These are phyloP conservation scores for Agrenia bidenticulata DNA, from an alignment of 2,888 invertebrate species.

Conservation along the genomic window DNA sequence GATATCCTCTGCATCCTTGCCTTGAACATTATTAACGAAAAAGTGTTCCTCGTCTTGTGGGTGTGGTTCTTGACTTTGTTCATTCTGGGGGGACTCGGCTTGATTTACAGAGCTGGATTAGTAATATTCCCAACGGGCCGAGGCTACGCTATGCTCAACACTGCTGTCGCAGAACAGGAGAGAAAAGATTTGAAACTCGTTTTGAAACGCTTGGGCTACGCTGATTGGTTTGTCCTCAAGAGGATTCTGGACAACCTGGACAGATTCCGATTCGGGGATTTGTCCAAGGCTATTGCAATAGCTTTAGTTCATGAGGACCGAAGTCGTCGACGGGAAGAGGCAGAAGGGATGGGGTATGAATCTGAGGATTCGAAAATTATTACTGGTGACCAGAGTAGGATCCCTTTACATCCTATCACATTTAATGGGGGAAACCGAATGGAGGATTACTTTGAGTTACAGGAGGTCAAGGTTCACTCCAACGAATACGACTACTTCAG, in stretches of 20 bases:
- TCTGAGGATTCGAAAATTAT: too few relatives aligned
- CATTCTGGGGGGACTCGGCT: neutral
- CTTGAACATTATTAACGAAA: slow-evolving; percentile 9
- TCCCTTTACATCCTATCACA: too few relatives aligned
- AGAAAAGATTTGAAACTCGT: neutral
- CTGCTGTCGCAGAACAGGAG: neutral
- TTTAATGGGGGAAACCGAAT: too few relatives aligned
- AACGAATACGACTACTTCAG: too few relatives aligned
- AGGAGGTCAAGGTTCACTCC: too few relatives aligned
- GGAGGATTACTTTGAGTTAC: too few relatives aligned
- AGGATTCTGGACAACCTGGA: slow-evolving; percentile 1
- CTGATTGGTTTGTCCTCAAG: slow-evolving; percentile 15
- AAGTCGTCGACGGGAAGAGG: too few relatives aligned
- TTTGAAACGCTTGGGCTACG: neutral
- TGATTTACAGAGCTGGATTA: neutral
- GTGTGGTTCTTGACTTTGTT: neutral
- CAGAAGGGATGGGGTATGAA: too few relatives aligned
- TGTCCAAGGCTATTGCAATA: neutral
- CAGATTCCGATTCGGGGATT: neutral
- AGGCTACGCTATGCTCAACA: neutral
- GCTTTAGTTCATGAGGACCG: neutral
- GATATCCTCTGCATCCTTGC: slow-evolving; percentile 4
- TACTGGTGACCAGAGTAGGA: too few relatives aligned
- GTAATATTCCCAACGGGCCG: slow-evolving; percentile 1
- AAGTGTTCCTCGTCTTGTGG: slow-evolving; percentile 8